A percentile compares a stretch with the other conserved stretches of the same genome.
phyloP scores from a whole-genome alignment of 2,888 invertebrate species.

The Drosophila trichaetosa region DNA sequence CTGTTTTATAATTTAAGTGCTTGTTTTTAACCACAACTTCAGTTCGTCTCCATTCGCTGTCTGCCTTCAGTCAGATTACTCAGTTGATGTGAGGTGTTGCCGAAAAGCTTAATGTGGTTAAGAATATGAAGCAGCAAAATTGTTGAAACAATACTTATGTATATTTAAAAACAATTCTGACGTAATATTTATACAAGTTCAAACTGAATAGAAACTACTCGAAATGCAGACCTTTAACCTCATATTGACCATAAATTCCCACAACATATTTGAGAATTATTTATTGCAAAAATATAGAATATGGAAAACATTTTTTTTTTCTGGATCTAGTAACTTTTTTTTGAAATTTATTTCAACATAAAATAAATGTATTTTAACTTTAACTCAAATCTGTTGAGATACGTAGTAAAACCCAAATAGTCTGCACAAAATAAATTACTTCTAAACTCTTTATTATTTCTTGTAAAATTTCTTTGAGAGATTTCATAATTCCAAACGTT shows the following conservation, averaged over 20 bases:
- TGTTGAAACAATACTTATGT: background rate
- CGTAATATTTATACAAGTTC: background rate
- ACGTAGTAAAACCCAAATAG: background rate
- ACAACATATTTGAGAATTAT: background rate
- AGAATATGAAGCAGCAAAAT: background rate
- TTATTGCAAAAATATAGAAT: background rate
- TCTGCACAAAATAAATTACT: background rate
- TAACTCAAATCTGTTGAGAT: background rate
- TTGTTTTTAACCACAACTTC: slow-evolving; percentile 32
- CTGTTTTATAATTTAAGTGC: slow-evolving; percentile 53
- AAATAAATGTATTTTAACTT: background rate
- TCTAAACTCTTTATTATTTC: background rate
- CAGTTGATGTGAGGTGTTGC: slow-evolving; percentile 23
- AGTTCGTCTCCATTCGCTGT: slow-evolving; percentile 16
- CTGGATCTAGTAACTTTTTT: background rate
- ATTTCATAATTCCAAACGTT: background rate
- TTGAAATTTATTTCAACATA: background rate
- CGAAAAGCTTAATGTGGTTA: slow-evolving; percentile 1
- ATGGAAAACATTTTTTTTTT: background rate
- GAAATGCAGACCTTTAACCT: background rate
- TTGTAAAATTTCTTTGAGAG: background rate
- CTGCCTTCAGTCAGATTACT: slow-evolving; percentile 26
- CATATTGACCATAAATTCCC: background rate
- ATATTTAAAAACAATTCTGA: background rate
- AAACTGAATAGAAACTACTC: background rate